Conservation (phyloP, 1,140 invertebrate genomes). For the Lanistes nyassanus region DNA sequence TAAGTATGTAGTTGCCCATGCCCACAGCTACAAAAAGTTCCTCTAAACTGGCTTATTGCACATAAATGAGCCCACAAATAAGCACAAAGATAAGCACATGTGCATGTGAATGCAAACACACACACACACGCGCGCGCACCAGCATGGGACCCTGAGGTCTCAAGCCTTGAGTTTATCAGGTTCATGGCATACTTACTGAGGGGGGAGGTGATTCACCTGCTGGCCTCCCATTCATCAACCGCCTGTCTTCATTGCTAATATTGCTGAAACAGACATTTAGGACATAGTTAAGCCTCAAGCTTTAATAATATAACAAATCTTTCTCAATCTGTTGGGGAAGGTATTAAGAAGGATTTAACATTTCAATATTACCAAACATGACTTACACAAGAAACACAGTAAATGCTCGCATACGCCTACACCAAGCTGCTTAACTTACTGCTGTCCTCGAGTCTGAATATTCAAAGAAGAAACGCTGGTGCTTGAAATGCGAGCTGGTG, state of each 20-base stretch:
- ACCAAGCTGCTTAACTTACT: neutral
- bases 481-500: no score
- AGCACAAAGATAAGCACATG: neutral
- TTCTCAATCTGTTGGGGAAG: no score
- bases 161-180: no score
- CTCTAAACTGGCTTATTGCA: neutral
- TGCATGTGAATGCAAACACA: neutral
- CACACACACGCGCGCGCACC: no score
- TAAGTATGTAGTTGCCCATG: no score
- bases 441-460: neutral
- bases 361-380: neutral
- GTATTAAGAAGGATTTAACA: neutral
- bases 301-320: no score
- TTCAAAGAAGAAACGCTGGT: neutral
- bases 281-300: neutral
- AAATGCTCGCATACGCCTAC: neutral
- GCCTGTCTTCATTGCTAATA: conserved; percentile 9
- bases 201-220: conserved; percentile 32
- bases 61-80: neutral
- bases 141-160: no score
- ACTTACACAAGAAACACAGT: neutral
- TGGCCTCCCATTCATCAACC: neutral
- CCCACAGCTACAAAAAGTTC: no score
- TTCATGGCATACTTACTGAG: conserved; percentile 21
- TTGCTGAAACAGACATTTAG: conserved; percentile 4